Base-by-base conservation (phyloP, 2,888 invertebrate species). In the Euzetes globulus region DNA sequence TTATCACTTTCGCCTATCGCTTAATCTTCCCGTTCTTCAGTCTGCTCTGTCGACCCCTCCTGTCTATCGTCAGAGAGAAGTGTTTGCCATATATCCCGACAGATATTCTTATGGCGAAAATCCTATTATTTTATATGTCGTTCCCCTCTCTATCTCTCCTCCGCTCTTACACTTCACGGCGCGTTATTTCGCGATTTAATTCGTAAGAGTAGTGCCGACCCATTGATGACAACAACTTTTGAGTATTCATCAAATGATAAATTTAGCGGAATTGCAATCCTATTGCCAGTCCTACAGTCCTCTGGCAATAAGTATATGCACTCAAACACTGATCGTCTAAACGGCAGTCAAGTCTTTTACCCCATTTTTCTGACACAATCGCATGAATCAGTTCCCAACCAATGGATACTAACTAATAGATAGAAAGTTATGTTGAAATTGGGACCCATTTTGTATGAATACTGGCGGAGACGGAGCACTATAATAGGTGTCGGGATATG, bases 231-330 rank as follows among this genome's bases (percentile, higher is more conserved):
- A 68, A 68, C 55, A 25, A 55, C 19, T 37, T 41, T 45, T 22
- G 22, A 68, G 68, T 68, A 68, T 68, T 68, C 68, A 68, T 68
- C 68, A 41, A 68, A 68, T 68, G 68, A 68, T 68, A 68, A 68
- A 68, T 68, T 68, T 68, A 68, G 68, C 22, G 37, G 19, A 68
- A 68, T 68, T 68, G 68, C 68, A 41, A 41, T 37, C 68, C n/a
- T n/a, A n/a, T n/a, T n/a, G n/a, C n/a, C n/a, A n/a, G n/a, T n/a
- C n/a, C n/a, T n/a, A n/a, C n/a, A n/a, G n/a, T n/a, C n/a, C 15
- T 68, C n/a, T 45, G 68, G 29, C 60, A 29, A 22, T 58, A 22
- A 25, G 13, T 58, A 58, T 25, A 13, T 15, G 13, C 13, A n/a
- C 13, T 15, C 58, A 25, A 13, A 2, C 58, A 25, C 25, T 27